Percentiles rank a stretch among this genome's conserved stretches.
Conservation (phyloP, 2,888 invertebrate genomes). For the Drosophila acutilabella region DNA sequence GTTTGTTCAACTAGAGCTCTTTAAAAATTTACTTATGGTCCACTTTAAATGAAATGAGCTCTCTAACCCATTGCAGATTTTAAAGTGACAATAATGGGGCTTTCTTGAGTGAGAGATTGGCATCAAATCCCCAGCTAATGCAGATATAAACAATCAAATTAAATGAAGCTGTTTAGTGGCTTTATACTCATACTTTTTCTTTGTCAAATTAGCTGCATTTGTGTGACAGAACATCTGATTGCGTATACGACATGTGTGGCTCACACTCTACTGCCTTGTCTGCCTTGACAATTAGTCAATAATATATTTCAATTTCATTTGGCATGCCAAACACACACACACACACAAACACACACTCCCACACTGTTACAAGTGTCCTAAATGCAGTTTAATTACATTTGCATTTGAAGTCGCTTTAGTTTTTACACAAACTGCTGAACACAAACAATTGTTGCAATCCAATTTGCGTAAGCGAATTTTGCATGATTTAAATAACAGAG, state of each 20-base stretch:
- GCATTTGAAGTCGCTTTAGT: slow-evolving; percentile 54
- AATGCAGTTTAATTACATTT: slow-evolving; percentile 77
- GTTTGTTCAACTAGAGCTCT: slow-evolving; percentile 32
- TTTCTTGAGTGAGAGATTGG: slow-evolving; percentile 46
- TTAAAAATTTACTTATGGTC: slow-evolving; percentile 33
- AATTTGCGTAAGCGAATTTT: slow-evolving; percentile 78
- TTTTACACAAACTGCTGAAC: slow-evolving; percentile 62
- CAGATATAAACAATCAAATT: slow-evolving; percentile 67
- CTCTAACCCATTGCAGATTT: neutral
- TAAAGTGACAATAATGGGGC: slow-evolving; percentile 58
- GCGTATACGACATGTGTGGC: slow-evolving; percentile 45
- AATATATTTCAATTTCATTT: slow-evolving; percentile 83
- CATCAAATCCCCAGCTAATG: slow-evolving; percentile 59
- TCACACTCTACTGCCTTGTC: slow-evolving; percentile 40
- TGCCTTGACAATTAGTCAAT: slow-evolving; percentile 83
- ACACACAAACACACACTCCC: slow-evolving; percentile 3
- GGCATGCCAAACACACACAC: slow-evolving; percentile 63
- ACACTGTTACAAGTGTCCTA: slow-evolving; percentile 38
- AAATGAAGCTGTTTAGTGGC: slow-evolving; percentile 48
- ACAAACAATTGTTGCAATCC: slow-evolving; percentile 72
- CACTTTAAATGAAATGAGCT: slow-evolving; percentile 26
- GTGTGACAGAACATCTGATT: slow-evolving; percentile 43
- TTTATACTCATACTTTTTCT: slow-evolving; percentile 33
- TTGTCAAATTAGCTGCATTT: slow-evolving; percentile 66
- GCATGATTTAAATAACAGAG: slow-evolving; percentile 76